Conservation (phyloP, 2,888 invertebrate genomes). For the Drosophila atripex region DNA sequence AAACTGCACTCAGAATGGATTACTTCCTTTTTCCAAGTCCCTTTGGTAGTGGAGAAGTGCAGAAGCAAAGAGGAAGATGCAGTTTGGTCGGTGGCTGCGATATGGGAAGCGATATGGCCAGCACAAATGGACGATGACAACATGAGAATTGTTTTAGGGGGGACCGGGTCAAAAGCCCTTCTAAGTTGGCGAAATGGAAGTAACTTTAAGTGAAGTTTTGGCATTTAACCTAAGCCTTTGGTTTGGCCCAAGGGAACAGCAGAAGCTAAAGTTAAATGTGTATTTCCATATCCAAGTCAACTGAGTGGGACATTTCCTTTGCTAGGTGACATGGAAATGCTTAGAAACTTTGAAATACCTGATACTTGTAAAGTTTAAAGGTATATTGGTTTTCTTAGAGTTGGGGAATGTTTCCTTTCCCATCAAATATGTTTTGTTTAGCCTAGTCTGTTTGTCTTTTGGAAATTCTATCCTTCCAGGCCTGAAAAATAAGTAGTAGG, state of each 20-base stretch:
- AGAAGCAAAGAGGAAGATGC: conserved; percentile 4
- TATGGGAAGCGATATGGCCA: conserved; percentile 10
- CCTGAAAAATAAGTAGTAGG: background rate
- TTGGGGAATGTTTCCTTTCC: background rate
- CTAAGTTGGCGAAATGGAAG: background rate
- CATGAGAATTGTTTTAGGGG: conserved; percentile 4
- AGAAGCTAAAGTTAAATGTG: conserved; percentile 1
- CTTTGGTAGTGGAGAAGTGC: conserved; percentile 23
- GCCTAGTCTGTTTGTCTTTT: too few relatives aligned
- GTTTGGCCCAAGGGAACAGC: conserved; percentile 1
- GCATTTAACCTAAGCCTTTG: background rate
- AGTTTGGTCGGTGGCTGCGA: conserved; percentile 3
- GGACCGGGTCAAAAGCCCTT: background rate
- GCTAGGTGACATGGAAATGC: background rate
- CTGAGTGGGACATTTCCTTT: conserved; percentile 1
- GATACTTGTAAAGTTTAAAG: background rate
- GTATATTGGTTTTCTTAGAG: background rate
- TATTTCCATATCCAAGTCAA: background rate
- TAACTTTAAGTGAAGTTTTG: conserved; percentile 2
- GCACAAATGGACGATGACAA: conserved; percentile 1
- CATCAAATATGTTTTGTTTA: too few relatives aligned
- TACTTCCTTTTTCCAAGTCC: conserved; percentile 66
- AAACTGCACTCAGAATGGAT: conserved; percentile 79
- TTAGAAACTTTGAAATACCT: background rate
- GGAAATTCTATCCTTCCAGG: too few relatives aligned